These are phyloP conservation scores for Betta splendens DNA, from an alignment of 2,797 vertebrate genomes.

Conservation along the genomic window DNA sequence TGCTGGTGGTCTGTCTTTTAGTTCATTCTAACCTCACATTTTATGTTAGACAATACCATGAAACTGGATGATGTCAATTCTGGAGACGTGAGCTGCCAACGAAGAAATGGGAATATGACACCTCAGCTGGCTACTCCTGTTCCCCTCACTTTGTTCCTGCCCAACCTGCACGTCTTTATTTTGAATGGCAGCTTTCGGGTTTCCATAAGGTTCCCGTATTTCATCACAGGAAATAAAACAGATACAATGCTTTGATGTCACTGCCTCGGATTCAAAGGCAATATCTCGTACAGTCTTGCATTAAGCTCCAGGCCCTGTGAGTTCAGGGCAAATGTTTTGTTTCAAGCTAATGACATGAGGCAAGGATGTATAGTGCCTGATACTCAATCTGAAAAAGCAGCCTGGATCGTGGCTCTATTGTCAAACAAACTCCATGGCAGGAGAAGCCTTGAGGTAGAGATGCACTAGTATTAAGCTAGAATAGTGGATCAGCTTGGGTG, in stretches of 20 bases:
- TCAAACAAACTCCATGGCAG: slow-evolving; percentile 14
- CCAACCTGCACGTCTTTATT: no score
- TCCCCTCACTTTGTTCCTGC: no score
- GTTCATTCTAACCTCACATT: slow-evolving; percentile 1
- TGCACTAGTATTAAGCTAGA: no score
- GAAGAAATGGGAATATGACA: slow-evolving; percentile 48
- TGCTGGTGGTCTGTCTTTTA: neutral
- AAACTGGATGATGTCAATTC: slow-evolving; percentile 6
- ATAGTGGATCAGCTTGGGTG: no score
- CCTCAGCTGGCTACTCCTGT: slow-evolving; percentile 23
- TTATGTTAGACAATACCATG: slow-evolving; percentile 3
- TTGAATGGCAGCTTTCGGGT: no score
- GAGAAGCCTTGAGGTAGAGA: slow-evolving; percentile 19
- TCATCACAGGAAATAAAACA: neutral
- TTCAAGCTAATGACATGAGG: slow-evolving; percentile 42
- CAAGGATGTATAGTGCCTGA: slow-evolving; percentile 37
- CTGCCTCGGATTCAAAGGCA: slow-evolving; percentile 5
- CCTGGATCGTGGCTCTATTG: slow-evolving; percentile 24
- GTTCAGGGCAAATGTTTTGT: slow-evolving; percentile 21
- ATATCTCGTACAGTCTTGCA: neutral
- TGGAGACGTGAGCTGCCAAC: slow-evolving; percentile 16
- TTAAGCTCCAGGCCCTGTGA: slow-evolving; percentile 30
- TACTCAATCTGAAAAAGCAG: slow-evolving; percentile 36
- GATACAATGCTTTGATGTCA: slow-evolving; percentile 14
- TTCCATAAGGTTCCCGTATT: slow-evolving; percentile 12